Evolutionary conservation across 2,113 vertebrate species (phyloP), one percentile per base, ranked within the genome.

Genomic region (Gallinago media): DNA sequence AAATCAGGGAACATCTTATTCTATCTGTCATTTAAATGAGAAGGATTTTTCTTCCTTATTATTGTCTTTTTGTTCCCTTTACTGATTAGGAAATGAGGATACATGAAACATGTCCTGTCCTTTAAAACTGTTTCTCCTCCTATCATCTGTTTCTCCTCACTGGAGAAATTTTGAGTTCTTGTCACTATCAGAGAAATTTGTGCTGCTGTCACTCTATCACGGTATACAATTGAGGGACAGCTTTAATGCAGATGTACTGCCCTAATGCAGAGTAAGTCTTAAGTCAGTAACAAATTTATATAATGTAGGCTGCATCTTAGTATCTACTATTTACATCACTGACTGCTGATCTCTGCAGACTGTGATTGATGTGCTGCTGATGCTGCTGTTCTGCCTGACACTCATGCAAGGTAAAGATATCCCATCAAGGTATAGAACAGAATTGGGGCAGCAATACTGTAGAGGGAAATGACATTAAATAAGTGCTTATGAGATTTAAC

Each of bases 311-410:
- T 80, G 34, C n/a, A 63, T 93, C 67, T 80, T 84, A 46, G 50
- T 67, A 49, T 56, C 59, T 86, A 40, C 50, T 90, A 4, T 92
- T 85, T 88, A 76, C 85, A 62, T 40, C 25, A 50, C 77, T 83
- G 50, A 80, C 75, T 88, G 85, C 85, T 94, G 85, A 80, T 96
- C 72, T 66, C 56, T 93, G 85, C 79, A 92, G 61, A 26, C 62
- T 89, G 62, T 88, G 90, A 93, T 36, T 92, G 83, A 96, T 90
- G 36, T 36, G 19, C 15, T 92, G 94, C 94, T 95, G 94, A 94
- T 92, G 90, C 56, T 93, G 82, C 92, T 86, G 11, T 94, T 96
- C 38, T 84, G 38, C 36, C 44, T 84, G 55, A 86, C 50, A n/a
- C 32, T 86, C 63, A 50, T 17, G 15, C 20, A 77, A 85, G 58